Conservation (phyloP, 2,888 invertebrate genomes). For the Koerneria pararmatus region DNA sequence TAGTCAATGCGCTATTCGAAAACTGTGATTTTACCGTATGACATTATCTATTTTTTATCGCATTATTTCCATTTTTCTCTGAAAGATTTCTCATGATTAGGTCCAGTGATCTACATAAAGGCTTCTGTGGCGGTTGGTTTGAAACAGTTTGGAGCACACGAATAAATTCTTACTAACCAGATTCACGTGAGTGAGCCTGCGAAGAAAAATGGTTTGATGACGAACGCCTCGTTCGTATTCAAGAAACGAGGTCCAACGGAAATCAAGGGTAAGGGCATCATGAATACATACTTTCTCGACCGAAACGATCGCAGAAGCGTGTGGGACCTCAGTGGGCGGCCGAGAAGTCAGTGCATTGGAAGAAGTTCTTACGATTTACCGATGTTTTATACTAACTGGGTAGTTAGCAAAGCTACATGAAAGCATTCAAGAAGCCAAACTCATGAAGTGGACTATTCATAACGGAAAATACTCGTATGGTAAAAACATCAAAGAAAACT, state of each 20-base stretch:
- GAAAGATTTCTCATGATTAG: too few relatives aligned
- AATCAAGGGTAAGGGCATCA: slow-evolving; percentile 53
- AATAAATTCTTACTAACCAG: too few relatives aligned
- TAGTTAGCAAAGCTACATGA: neutral
- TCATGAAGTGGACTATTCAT: neutral
- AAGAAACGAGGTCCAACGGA: slow-evolving; percentile 50
- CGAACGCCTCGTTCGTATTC: slow-evolving; percentile 52
- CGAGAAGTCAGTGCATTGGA: slow-evolving; percentile 33
- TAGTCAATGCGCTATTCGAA: too few relatives aligned
- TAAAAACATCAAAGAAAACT: too few relatives aligned
- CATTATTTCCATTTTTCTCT: too few relatives aligned
- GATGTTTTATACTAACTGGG: neutral
- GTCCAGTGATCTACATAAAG: too few relatives aligned
- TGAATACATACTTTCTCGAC: slow-evolving; percentile 57
- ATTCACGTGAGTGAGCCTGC: slow-evolving; percentile 20
- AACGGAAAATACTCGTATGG: too few relatives aligned
- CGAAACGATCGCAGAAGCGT: slow-evolving; percentile 54
- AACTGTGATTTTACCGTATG: too few relatives aligned
- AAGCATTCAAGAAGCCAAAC: neutral
- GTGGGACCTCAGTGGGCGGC: slow-evolving; percentile 53
- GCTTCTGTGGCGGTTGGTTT: too few relatives aligned
- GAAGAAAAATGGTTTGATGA: slow-evolving; percentile 38
- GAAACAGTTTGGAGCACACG: too few relatives aligned
- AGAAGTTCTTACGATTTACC: neutral
- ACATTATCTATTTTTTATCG: too few relatives aligned